These are phyloP conservation scores for Campylomormyrus tamandua DNA, from an alignment of 2,113 vertebrate species.

Conservation along the genomic window DNA sequence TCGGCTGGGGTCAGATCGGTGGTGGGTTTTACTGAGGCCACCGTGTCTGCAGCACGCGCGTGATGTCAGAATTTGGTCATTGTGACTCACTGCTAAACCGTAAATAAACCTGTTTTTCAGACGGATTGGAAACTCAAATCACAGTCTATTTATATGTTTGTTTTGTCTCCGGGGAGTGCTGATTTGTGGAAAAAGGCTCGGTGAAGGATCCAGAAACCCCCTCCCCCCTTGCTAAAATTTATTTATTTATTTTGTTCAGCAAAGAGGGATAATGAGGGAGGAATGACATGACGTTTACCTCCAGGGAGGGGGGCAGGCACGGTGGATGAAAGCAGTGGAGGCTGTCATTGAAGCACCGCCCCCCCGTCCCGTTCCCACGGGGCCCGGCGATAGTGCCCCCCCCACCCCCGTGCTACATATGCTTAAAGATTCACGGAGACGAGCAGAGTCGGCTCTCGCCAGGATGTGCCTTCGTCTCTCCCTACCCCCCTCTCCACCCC, in stretches of 20 bases:
- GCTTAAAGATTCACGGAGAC: slow-evolving; percentile 33
- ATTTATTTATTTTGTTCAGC: slow-evolving; percentile 5
- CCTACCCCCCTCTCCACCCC: background rate
- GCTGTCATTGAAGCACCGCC: background rate
- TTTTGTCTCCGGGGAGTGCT: background rate
- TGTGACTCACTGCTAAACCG: background rate
- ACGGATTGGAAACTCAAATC: background rate
- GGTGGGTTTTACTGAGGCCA: background rate
- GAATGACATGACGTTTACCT: background rate
- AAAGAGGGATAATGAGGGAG: background rate
- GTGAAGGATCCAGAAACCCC: background rate
- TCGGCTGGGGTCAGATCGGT: background rate
- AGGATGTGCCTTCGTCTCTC: background rate
- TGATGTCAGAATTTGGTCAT: background rate
- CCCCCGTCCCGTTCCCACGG: background rate
- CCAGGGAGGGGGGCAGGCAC: background rate
- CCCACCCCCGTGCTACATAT: background rate
- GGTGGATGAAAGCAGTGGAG: background rate
- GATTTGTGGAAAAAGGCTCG: background rate
- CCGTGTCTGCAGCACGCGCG: background rate
- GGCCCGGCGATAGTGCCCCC: background rate
- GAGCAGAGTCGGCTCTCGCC: slow-evolving; percentile 10
- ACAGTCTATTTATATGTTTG: background rate
- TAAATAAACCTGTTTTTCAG: background rate
- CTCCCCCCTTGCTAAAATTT: background rate